These are phyloP conservation scores for Guaruba guarouba DNA, from an alignment of 2,113 vertebrate genomes.

Conservation along the genomic window DNA sequence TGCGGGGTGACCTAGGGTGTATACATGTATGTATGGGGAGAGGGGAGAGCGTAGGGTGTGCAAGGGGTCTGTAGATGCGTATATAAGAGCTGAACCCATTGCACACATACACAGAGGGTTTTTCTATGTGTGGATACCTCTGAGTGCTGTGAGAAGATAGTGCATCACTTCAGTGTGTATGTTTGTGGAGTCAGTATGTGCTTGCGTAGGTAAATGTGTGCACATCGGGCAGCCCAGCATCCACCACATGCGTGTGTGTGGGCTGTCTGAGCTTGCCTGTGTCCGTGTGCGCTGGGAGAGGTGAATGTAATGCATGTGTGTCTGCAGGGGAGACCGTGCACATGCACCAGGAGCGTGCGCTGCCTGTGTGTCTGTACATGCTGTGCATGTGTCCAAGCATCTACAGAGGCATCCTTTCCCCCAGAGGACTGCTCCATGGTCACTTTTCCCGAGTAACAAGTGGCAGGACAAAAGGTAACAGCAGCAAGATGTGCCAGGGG, in stretches of 20 bases:
- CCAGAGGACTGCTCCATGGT: not conserved
- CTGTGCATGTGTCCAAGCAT: rapidly evolving
- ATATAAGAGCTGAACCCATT: not conserved
- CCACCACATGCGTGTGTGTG: rapidly evolving
- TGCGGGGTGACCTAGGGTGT: not conserved
- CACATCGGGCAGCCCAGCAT: rapidly evolving
- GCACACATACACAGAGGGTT: not conserved
- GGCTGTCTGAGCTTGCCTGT: rapidly evolving
- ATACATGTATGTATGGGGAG: too few relatives aligned
- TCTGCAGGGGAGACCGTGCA: not conserved
- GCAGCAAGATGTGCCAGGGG: not conserved
- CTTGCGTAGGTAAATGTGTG: rapidly evolving
- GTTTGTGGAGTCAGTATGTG: too few relatives aligned
- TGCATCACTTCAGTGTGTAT: rapidly evolving
- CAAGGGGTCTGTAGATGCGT: not conserved
- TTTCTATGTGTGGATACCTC: not conserved
- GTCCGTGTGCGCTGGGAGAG: rapidly evolving
- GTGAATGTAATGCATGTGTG: rapidly evolving
- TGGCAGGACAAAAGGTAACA: not conserved
- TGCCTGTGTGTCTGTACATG: not conserved
- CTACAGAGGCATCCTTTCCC: not conserved
- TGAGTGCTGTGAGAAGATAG: not conserved
- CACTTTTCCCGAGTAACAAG: not conserved
- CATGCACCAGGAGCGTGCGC: rapidly evolving
- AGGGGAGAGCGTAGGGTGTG: too few relatives aligned